These are phyloP conservation scores for Macrostomum cliftonense DNA, from an alignment of 2,888 invertebrate genomes.

Conservation along the genomic window DNA sequence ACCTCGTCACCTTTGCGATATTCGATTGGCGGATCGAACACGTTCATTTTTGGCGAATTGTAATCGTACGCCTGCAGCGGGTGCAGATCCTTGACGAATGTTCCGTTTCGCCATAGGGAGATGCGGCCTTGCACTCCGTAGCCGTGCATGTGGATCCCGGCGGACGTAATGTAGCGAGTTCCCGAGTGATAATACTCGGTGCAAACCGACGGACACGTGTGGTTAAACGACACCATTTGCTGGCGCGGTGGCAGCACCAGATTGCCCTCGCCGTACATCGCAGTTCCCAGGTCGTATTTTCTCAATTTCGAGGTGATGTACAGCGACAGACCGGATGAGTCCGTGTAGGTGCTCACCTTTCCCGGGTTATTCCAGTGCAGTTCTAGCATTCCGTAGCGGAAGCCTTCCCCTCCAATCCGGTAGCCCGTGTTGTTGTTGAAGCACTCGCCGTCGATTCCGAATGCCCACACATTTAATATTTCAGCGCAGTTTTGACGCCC, in stretches of 20 bases:
- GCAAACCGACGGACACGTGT: too few species aligned
- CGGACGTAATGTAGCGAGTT: too few species aligned
- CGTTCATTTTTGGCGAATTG: background rate
- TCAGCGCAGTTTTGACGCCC: background rate
- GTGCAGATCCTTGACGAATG: background rate
- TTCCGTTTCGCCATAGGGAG: background rate
- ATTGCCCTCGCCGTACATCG: constrained; percentile 13
- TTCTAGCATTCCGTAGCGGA: constrained; percentile 1
- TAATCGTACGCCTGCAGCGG: background rate
- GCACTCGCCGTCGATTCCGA: too few species aligned
- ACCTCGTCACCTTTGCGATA: background rate
- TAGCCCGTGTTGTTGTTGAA: too few species aligned
- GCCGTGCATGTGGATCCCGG: background rate
- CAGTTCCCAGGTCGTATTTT: constrained; percentile 13
- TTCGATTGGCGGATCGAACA: background rate
- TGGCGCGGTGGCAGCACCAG: constrained; percentile 10
- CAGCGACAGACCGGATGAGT: constrained; percentile 13
- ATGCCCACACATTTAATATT: too few species aligned
- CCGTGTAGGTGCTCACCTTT: constrained; percentile 2
- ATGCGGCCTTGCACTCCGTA: background rate
- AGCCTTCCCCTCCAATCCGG: background rate
- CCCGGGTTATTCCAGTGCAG: constrained; percentile 10
- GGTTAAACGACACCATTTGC: too few species aligned
- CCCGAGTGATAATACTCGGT: too few species aligned
- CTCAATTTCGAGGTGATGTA: constrained; percentile 12